Base-by-base conservation (phyloP, 2,888 invertebrate genomes). In the Eupithecia centaureata region DNA sequence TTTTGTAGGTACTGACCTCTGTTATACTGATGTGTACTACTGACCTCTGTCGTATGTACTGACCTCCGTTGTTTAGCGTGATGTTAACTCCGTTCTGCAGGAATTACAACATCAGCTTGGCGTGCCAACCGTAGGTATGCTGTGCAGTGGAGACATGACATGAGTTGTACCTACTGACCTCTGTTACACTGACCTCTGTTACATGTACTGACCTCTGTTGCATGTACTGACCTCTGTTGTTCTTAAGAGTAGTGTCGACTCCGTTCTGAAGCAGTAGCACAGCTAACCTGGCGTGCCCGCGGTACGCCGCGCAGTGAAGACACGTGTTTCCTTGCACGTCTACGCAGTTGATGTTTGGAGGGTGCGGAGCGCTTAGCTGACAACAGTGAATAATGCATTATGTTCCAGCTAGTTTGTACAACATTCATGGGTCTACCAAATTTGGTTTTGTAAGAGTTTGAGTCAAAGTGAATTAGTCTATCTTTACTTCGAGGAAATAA, bases 41-140 rank as follows among this genome's bases (percentile, higher is more conserved):
- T 33, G 8, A 13, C 13, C 35, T 35, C 35, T 35, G 35, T 35
- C 15, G 13, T 3, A 15, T 35, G 12, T 15, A 15, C 35, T 15
- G 35, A 35, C n/a, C n/a, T n/a, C 93, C 90, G 79, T 96, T 96
- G 74, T 90, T 94, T 7, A 95, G 86, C 0, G 93, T 92, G 28
- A 95, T 94, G 76, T 95, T 94, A 5, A 95, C 94, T 5, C 96
- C 95, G 79, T 95, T 95, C 84, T 96, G 95, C 57, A 96, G 84
- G 5, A 96, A 84, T 5, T 95, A 80, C 3, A 95, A n/a, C n/a
- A n/a, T n/a, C n/a, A n/a, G n/a, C n/a, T n/a, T n/a, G n/a, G n/a
- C n/a, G n/a, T n/a, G n/a, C n/a, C n/a, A n/a, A n/a, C n/a, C n/a
- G n/a, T n/a, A n/a, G n/a, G n/a, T n/a, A n/a, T n/a, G n/a, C n/a